Percentiles rank a stretch among this genome's conserved stretches.
Evolutionary conservation across 2,888 invertebrate species (phyloP).

Genomic region (Pachliopta kotzebuea): DNA sequence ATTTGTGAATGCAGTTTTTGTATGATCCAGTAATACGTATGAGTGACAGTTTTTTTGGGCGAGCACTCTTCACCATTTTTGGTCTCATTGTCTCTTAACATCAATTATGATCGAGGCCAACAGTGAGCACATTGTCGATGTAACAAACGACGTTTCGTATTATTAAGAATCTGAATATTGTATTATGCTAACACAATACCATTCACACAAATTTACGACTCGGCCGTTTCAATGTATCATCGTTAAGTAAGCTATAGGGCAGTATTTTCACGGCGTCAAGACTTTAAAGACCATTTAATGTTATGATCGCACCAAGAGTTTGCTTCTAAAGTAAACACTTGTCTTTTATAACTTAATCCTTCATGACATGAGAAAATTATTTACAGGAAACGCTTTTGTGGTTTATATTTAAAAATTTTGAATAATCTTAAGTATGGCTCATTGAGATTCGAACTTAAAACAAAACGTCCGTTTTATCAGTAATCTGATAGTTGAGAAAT

Average conservation of each 20-base stretch:
- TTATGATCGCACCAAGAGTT: not conserved
- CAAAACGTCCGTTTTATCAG: not conserved
- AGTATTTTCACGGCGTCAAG: not conserved
- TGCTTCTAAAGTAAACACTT: not conserved
- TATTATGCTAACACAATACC: constrained; percentile 5
- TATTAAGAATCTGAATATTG: not conserved
- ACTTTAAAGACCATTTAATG: not conserved
- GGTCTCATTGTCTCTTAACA: not conserved
- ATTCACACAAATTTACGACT: constrained; percentile 1
- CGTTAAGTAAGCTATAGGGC: not conserved
- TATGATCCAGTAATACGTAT: too few species aligned
- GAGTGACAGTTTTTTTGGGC: not conserved
- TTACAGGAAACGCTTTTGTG: too few species aligned
- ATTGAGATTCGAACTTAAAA: constrained; percentile 1
- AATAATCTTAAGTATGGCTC: not conserved
- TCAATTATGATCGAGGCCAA: not conserved
- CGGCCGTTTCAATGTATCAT: not conserved
- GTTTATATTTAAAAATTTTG: too few species aligned
- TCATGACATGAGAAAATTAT: too few species aligned
- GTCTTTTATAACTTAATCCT: too few species aligned
- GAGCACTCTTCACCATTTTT: not conserved
- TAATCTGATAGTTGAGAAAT: constrained; percentile 12
- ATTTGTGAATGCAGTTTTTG: too few species aligned
- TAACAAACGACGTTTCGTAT: not conserved
- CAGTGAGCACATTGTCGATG: not conserved